Percentiles rank a stretch among this genome's conserved stretches.
phyloP scores from a whole-genome alignment of 2,113 vertebrate species.

The Lepus europaeus region DNA sequence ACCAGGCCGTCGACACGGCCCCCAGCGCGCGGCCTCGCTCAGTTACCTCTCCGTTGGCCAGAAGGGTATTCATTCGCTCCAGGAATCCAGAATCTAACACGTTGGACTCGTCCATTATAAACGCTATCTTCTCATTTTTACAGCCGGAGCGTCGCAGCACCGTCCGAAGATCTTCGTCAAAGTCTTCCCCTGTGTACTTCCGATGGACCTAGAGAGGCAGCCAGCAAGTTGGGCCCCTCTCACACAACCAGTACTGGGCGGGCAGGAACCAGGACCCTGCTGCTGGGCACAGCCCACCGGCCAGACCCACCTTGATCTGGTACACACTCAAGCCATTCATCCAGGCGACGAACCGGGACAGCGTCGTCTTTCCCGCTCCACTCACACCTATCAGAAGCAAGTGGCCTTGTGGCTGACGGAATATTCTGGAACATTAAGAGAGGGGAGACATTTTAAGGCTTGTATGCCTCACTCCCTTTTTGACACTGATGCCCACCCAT shows the following conservation, averaged over 20 bases:
- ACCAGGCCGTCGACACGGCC: rapidly evolving
- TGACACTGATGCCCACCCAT: not conserved
- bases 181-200: constrained; percentile 99
- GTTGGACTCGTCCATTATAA: constrained; percentile 99
- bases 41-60: constrained; percentile 97
- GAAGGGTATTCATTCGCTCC: constrained; percentile 98
- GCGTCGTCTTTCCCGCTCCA: constrained; percentile 97
- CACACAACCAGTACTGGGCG: rapidly evolving
- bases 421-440: constrained; percentile 90
- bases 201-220: constrained; percentile 93
- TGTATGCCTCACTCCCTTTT: rapidly evolving
- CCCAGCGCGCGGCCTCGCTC: rapidly evolving
- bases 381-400: constrained; percentile 98
- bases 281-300: rapidly evolving
- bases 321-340: constrained; percentile 99
- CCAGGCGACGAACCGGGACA: constrained; percentile 99
- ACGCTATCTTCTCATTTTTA: constrained; percentile 99
- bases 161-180: constrained; percentile 97
- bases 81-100: constrained; percentile 98
- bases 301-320: constrained; percentile 95
- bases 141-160: constrained; percentile 98
- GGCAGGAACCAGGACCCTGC: rapidly evolving
- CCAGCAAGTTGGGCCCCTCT: rapidly evolving
- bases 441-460: not conserved
- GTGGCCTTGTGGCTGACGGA: constrained; percentile 98